Conservation (phyloP, 1,140 invertebrate species). For the Eueides isabella region DNA sequence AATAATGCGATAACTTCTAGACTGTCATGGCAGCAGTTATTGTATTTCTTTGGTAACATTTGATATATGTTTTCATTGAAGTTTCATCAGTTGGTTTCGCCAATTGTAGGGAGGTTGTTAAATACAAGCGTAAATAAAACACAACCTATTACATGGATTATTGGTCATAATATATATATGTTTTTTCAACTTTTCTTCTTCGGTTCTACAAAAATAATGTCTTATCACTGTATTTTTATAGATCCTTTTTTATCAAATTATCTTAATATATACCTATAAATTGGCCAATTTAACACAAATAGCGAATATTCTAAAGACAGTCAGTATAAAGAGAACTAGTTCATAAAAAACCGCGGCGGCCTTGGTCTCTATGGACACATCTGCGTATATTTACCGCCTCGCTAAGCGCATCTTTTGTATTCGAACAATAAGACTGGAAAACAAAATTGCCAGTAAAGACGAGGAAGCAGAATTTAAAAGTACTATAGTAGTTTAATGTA, state of each 20-base stretch:
- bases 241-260: background rate
- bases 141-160: background rate
- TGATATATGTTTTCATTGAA: background rate
- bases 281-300: conserved; percentile 15
- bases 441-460: conserved; percentile 30
- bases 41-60: background rate
- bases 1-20: conserved; percentile 44
- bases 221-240: no score
- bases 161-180: background rate
- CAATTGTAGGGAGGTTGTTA: background rate
- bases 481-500: background rate
- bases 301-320: conserved; percentile 4
- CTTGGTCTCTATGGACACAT: conserved; percentile 32
- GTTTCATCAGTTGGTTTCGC: background rate
- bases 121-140: background rate
- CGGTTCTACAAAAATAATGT: no score
- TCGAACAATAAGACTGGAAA: conserved; percentile 25
- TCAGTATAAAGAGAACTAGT: conserved; percentile 18
- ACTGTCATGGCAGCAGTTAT: background rate
- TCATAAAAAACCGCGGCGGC: conserved; percentile 34
- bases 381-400: conserved; percentile 28
- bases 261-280: background rate
- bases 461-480: background rate
- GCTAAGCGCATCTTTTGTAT: conserved; percentile 38
- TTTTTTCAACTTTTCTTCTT: background rate